A percentile compares a stretch with the other conserved stretches of the same genome.
phyloP scores from a whole-genome alignment of 2,113 vertebrate genomes.

The Gopherus flavomarginatus region DNA sequence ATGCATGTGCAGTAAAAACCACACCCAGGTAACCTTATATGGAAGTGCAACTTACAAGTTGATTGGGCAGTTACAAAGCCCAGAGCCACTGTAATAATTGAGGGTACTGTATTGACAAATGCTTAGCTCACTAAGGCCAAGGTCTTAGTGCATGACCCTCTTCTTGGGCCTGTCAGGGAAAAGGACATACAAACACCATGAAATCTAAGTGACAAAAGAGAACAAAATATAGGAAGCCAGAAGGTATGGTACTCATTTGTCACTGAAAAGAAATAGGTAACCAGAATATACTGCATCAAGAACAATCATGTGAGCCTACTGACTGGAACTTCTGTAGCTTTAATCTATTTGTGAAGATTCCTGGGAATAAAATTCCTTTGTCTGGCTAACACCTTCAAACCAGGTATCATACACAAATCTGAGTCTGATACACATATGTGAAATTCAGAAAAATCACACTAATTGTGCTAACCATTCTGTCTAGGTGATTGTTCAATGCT shows the following conservation, averaged over 20 bases:
- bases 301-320: not conserved
- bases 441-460: not conserved
- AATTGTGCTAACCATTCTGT: not conserved
- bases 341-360: not conserved
- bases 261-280: not conserved
- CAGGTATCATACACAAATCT: not conserved
- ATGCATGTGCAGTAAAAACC: not conserved
- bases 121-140: not conserved
- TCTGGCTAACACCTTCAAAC: not conserved
- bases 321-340: not conserved
- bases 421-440: not conserved
- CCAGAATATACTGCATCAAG: not conserved
- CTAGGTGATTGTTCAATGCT: not conserved
- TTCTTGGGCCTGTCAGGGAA: not conserved
- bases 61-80: not conserved
- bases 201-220: not conserved
- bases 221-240: not conserved
- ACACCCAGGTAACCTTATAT: not conserved
- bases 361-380: not conserved
- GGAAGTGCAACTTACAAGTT: not conserved
- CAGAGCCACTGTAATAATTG: not conserved
- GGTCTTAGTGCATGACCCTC: not conserved
- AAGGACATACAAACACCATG: not conserved
- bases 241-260: not conserved
- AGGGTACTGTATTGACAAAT: not conserved